Evolutionary conservation across 1,140 invertebrate species (phyloP).

Genomic region (Drosophila orosa): DNA sequence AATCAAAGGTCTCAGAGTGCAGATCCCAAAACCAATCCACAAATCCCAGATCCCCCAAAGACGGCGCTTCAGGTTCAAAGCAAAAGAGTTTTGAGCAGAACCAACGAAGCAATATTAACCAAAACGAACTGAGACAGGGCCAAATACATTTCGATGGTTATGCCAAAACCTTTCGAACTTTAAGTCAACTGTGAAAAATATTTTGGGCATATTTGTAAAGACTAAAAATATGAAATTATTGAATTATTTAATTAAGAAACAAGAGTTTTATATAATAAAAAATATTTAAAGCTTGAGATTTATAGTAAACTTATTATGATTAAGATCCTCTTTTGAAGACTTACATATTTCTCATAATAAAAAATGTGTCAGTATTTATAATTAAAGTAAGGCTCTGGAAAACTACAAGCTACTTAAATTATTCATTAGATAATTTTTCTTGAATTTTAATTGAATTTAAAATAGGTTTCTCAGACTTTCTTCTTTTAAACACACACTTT

Average conservation of each 20-base stretch:
- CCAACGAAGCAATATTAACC: slow-evolving; percentile 22
- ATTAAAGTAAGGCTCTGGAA: not conserved
- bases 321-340: too few relatives aligned
- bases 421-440: not conserved
- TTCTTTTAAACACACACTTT: not conserved
- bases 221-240: not conserved
- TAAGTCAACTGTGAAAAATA: slow-evolving; percentile 11
- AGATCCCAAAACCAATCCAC: slow-evolving; percentile 36
- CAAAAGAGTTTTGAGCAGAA: slow-evolving; percentile 59
- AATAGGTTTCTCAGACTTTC: not conserved
- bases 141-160: slow-evolving; percentile 61
- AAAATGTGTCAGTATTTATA: not conserved
- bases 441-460: not conserved
- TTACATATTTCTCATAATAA: not conserved
- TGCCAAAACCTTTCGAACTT: slow-evolving; percentile 70
- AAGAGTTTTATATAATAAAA: not conserved
- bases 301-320: not conserved
- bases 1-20: slow-evolving; percentile 62
- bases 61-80: slow-evolving; percentile 27
- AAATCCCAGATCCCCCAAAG: slow-evolving; percentile 4
- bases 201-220: not conserved
- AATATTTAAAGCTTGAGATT: not conserved
- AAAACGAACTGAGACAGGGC: slow-evolving; percentile 25
- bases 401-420: not conserved
- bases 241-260: not conserved